These are phyloP conservation scores for Brachirus orientalis DNA, from an alignment of 2,113 vertebrate species.

Conservation along the genomic window DNA sequence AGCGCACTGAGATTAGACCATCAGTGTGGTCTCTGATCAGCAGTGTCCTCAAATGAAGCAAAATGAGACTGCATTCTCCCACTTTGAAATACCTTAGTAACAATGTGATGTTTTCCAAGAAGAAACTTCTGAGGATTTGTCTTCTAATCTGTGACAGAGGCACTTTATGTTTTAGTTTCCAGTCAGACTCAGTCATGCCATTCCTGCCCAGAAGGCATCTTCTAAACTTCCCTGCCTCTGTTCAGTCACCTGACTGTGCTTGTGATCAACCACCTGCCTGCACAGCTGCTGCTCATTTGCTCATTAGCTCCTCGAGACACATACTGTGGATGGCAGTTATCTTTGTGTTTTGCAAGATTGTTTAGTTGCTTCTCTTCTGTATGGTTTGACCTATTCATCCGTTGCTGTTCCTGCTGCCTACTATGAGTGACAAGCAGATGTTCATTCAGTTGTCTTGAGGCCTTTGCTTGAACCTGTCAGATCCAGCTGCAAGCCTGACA, in stretches of 20 bases:
- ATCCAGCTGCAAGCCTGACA: neutral
- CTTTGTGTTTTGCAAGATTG: conserved; percentile 2
- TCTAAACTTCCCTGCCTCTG: conserved; percentile 26
- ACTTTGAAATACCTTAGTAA: neutral
- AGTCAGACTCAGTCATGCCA: conserved; percentile 36
- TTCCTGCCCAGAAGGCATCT: conserved; percentile 28
- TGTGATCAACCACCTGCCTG: conserved; percentile 64
- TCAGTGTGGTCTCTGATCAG: neutral
- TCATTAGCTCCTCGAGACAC: conserved; percentile 47
- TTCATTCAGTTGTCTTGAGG: neutral
- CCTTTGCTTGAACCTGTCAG: neutral
- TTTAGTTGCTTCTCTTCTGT: conserved; percentile 17
- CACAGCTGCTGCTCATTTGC: conserved; percentile 62
- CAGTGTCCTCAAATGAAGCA: neutral
- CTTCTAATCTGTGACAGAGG: neutral
- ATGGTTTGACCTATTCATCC: neutral
- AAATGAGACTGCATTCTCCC: neutral
- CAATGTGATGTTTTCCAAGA: neutral
- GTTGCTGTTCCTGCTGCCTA: conserved; percentile 12
- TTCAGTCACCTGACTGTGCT: conserved; percentile 52
- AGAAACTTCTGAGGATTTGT: neutral
- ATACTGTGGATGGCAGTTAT: conserved; percentile 38
- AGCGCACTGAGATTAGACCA: no score
- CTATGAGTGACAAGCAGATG: conserved; percentile 1
- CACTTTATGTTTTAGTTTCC: conserved; percentile 14